A percentile compares a stretch with the other conserved stretches of the same genome.
Evolutionary conservation across 23 tunicate species (phyloP).

Genomic region (Halocynthia roretzi): DNA sequence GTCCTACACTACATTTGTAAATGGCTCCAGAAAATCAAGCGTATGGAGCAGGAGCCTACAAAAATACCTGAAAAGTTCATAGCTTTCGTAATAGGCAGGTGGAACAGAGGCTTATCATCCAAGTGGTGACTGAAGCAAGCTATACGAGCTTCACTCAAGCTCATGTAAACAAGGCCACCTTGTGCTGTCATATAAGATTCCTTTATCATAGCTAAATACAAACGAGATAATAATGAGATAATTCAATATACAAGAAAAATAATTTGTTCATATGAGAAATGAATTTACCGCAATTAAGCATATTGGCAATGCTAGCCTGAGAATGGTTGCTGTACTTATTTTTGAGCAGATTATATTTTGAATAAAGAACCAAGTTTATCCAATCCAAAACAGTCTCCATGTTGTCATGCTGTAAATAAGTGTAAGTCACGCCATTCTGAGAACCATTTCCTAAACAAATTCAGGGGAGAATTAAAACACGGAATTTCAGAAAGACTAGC

Average conservation of each 20-base stretch:
- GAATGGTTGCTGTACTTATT: conserved; percentile 47
- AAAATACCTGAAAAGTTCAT: conserved; percentile 58
- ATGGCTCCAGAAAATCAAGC: too few relatives aligned
- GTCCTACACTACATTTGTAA: too few relatives aligned
- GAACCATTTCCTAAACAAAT: neutral
- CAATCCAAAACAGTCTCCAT: conserved; percentile 91
- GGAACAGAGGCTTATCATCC: conserved; percentile 81
- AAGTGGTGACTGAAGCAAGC: conserved; percentile 84
- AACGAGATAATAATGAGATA: neutral
- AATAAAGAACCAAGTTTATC: conserved; percentile 75
- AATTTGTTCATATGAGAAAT: neutral
- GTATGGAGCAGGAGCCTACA: neutral
- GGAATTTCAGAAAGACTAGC: too few relatives aligned
- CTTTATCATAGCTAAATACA: conserved; percentile 59
- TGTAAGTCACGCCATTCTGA: conserved; percentile 34
- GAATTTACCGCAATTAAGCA: conserved; percentile 75
- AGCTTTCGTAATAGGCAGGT: conserved; percentile 59
- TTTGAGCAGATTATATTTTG: conserved; percentile 73
- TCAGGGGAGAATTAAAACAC: neutral
- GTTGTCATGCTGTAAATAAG: conserved; percentile 88
- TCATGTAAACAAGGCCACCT: conserved; percentile 65
- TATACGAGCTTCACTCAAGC: conserved; percentile 85
- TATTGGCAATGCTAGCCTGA: conserved; percentile 45
- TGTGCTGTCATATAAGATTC: conserved; percentile 77
- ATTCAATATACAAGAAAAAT: neutral